A percentile compares a stretch with the other conserved stretches of the same genome.
These are phyloP conservation scores for Pitta sordida DNA, from an alignment of 2,113 vertebrate genomes.

Conservation along the genomic window DNA sequence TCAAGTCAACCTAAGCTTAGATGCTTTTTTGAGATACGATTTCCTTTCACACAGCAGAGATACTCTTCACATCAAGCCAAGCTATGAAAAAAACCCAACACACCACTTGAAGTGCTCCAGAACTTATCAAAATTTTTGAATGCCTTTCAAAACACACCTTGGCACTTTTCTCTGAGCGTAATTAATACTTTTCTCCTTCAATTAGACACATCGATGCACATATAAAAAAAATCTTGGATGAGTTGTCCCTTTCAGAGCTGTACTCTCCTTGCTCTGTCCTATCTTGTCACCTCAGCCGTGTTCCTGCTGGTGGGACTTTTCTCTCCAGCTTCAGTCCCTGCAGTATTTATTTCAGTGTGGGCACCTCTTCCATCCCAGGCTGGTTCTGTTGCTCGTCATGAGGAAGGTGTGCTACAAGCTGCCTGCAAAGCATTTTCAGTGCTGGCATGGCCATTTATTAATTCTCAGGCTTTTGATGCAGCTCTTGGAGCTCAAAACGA, in stretches of 20 bases:
- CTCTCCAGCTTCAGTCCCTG: background rate
- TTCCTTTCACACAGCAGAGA: background rate
- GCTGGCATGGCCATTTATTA: background rate
- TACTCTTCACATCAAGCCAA: background rate
- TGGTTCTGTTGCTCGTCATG: background rate
- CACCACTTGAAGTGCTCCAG: background rate
- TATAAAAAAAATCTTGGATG: background rate
- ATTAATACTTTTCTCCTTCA: background rate
- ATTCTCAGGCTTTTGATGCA: background rate
- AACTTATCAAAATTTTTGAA: constrained; percentile 7
- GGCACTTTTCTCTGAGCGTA: background rate
- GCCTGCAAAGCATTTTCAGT: background rate
- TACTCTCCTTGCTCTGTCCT: background rate
- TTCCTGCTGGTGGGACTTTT: background rate
- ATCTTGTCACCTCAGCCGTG: background rate
- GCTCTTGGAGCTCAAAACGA: background rate
- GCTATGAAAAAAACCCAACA: background rate
- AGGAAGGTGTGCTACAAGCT: background rate
- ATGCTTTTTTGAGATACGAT: background rate
- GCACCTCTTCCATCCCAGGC: background rate
- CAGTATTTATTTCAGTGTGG: background rate
- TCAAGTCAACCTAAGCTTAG: background rate
- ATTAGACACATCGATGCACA: background rate
- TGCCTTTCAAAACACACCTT: background rate
- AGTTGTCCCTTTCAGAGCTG: background rate